phyloP scores from a whole-genome alignment of 2,888 invertebrate genomes.

The Catocala nupta region DNA sequence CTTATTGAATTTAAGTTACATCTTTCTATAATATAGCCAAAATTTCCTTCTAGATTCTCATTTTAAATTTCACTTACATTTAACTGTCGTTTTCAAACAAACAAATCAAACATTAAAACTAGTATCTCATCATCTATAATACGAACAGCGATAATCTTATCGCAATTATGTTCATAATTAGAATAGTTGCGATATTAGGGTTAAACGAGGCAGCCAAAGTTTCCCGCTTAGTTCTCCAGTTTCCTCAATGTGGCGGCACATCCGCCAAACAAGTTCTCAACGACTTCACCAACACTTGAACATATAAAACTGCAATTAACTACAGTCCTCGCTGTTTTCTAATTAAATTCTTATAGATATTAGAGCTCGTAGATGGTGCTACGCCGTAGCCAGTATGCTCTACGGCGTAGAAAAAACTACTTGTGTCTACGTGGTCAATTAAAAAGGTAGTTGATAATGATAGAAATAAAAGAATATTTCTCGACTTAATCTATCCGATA shows the following conservation, averaged over 20 bases:
- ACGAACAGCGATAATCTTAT: constrained; percentile 42
- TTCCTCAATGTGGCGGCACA: constrained; percentile 30
- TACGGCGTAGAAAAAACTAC: background rate
- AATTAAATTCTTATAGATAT: constrained; percentile 48
- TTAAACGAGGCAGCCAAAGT: constrained; percentile 54
- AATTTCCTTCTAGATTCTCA: too few relatives aligned
- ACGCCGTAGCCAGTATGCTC: background rate
- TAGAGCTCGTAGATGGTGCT: constrained; percentile 17
- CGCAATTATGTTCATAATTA: constrained; percentile 49
- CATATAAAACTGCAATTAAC: constrained; percentile 61
- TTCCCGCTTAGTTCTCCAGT: constrained; percentile 32
- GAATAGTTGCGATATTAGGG: constrained; percentile 54
- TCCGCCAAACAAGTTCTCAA: constrained; percentile 51
- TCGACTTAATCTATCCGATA: too few relatives aligned
- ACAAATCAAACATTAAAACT: too few relatives aligned
- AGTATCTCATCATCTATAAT: background rate
- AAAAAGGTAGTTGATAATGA: too few relatives aligned
- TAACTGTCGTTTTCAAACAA: too few relatives aligned
- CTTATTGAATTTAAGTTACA: too few relatives aligned
- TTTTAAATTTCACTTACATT: too few relatives aligned
- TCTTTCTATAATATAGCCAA: too few relatives aligned
- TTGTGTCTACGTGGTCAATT: background rate
- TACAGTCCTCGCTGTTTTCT: constrained; percentile 46
- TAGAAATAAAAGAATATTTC: too few relatives aligned
- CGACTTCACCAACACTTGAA: constrained; percentile 51